These are phyloP conservation scores for Palaemon carinicauda DNA, from an alignment of 1,140 invertebrate genomes.

Conservation along the genomic window DNA sequence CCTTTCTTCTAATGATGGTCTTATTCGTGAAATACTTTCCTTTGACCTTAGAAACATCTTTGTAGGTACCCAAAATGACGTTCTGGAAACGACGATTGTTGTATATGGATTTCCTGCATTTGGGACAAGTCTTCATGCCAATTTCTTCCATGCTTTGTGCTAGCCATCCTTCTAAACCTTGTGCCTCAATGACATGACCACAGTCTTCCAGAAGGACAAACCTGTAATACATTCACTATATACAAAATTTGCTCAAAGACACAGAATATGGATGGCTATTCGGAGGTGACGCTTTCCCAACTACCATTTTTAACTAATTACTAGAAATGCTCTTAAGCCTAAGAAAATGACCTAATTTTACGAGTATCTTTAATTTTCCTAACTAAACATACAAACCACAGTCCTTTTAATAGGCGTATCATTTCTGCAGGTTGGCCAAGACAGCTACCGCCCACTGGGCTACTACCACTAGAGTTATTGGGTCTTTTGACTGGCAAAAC, in stretches of 20 bases:
- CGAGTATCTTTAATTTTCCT: too few relatives aligned
- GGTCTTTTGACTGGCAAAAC: too few relatives aligned
- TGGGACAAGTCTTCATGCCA: slow-evolving; percentile 71
- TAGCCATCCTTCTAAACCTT: slow-evolving; percentile 64
- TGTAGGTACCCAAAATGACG: slow-evolving; percentile 68
- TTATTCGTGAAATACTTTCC: slow-evolving; percentile 60
- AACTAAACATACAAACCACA: too few relatives aligned
- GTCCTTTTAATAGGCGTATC: too few relatives aligned
- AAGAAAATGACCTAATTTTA: too few relatives aligned
- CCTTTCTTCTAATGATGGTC: not conserved
- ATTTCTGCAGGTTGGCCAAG: too few relatives aligned
- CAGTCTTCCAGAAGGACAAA: slow-evolving; percentile 75
- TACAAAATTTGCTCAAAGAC: not conserved
- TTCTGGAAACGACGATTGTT: slow-evolving; percentile 72
- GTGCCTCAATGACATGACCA: slow-evolving; percentile 71
- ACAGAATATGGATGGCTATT: not conserved
- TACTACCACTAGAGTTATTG: too few relatives aligned
- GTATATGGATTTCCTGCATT: slow-evolving; percentile 72
- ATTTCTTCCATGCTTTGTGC: slow-evolving; percentile 64
- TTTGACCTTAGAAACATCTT: slow-evolving; percentile 71
- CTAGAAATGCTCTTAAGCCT: too few relatives aligned
- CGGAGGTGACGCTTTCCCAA: not conserved
- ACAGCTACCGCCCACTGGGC: too few relatives aligned
- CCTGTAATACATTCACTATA: slow-evolving; percentile 61
- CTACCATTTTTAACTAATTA: too few relatives aligned